A percentile compares a stretch with the other conserved stretches of the same genome.
Conservation (phyloP, 2,113 vertebrate species). For the Chlorodrepanis virens region DNA sequence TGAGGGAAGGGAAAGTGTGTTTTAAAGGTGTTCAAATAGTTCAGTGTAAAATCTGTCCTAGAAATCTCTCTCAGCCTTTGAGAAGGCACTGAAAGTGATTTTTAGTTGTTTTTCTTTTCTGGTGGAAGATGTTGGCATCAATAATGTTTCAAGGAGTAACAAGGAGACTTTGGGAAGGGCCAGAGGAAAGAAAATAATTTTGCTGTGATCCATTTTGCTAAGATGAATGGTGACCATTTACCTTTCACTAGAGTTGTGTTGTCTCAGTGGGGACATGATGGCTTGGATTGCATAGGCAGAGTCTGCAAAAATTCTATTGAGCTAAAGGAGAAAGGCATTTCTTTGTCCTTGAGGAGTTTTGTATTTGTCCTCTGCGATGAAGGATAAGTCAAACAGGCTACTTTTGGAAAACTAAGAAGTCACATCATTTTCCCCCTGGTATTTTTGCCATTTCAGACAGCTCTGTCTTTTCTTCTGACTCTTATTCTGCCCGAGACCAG, state of each 20-base stretch:
- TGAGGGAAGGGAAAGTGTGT: neutral
- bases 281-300: neutral
- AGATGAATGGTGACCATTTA: neutral
- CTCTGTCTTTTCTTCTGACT: neutral
- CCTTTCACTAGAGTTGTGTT: neutral
- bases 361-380: neutral
- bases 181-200: neutral
- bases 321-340: neutral
- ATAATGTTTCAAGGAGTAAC: neutral
- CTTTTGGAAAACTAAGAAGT: neutral
- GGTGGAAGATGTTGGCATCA: neutral
- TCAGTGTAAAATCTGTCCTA: neutral
- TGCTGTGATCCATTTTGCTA: neutral
- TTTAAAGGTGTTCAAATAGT: neutral
- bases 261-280: neutral
- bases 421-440: neutral
- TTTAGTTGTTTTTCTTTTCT: neutral
- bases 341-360: neutral
- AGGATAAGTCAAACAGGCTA: neutral
- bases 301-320: neutral
- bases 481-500: neutral
- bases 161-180: neutral
- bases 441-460: neutral
- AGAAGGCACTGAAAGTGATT: neutral
- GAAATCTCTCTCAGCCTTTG: neutral